Base-by-base conservation (phyloP, 2,113 vertebrate species). In the Crocuta crocuta region DNA sequence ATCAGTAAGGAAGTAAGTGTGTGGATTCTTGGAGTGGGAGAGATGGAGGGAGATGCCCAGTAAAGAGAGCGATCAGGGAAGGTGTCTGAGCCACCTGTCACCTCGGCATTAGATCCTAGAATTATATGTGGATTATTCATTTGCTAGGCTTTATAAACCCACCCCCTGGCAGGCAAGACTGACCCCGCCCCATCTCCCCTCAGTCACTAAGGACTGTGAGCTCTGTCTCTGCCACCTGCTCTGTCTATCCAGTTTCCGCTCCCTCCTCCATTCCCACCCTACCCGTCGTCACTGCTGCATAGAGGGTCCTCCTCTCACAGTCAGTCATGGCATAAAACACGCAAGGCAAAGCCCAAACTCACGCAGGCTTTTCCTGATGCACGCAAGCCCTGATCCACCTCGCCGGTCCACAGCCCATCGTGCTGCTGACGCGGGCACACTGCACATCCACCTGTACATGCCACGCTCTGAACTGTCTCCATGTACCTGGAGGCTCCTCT, bases 151-250 rank as follows among this genome's bases (percentile, higher is more conserved):
- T 55, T 48, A 61, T 26, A 31, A 70, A 53, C 48, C 43, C 53
- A 31, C 11, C 13, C 31, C 2, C 33, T 7, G 24, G 8, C 11
- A n/a, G 71, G 53, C 28, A 85, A 50, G 21, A 23, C 35, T 33
- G 24, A 55, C 15, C 73, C 4, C 7, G 0, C 17, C 8, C 9
- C 43, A 0, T 19, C 55, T 86, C 35, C 16, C 63, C 3, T n/a
- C 35, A 19, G 31, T n/a, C 55, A 74, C 31, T 35, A 73, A 78
- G 68, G 61, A 5, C 68, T 1, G 7, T 23, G 61, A 19, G 78
- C 21, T 65, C 89, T 11, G 43, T n/a, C 55, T 35, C 45, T 53
- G 45, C 31, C 53, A 3, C 53, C 17, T 35, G 10, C 63, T 84
- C n/a, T 10, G 45, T 19, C 4, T 31, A 31, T 33, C n/a, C 21